Evolutionary conservation across 2,113 vertebrate genomes (phyloP).

Genomic region (Cyanoramphus novaezelandiae): DNA sequence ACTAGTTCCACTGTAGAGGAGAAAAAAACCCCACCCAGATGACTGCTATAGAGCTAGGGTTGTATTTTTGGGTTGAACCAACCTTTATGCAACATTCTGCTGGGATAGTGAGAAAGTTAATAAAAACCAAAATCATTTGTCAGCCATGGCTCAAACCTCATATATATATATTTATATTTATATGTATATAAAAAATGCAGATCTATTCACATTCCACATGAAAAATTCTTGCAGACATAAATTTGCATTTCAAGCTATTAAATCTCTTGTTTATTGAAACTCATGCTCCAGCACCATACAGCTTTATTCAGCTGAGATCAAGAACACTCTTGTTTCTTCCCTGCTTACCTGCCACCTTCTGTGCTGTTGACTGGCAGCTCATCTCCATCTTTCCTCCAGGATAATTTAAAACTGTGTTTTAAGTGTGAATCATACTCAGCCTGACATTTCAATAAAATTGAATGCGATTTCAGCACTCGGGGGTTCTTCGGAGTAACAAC

Average conservation of each 20-base stretch:
- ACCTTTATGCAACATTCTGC: background rate
- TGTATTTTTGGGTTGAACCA: background rate
- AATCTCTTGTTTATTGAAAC: background rate
- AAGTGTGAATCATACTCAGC: slow-evolving; percentile 86
- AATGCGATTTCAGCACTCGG: slow-evolving; percentile 78
- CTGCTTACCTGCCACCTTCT: slow-evolving; percentile 78
- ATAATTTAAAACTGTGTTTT: slow-evolving; percentile 82
- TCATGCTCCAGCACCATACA: background rate
- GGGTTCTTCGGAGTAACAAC: slow-evolving; percentile 78
- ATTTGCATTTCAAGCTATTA: slow-evolving; percentile 47
- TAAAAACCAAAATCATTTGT: background rate
- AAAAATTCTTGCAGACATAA: background rate
- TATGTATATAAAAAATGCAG: background rate
- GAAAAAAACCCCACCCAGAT: background rate
- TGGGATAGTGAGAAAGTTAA: background rate
- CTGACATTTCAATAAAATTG: slow-evolving; percentile 84
- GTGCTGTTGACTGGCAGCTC: slow-evolving; percentile 81
- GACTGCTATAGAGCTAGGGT: too few relatives aligned
- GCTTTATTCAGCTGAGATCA: background rate
- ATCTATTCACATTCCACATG: accelerated
- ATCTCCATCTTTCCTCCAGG: slow-evolving; percentile 87
- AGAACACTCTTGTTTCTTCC: background rate
- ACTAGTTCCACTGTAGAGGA: background rate
- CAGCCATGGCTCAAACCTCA: background rate
- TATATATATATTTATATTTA: background rate